Evolutionary conservation across 2,113 vertebrate species (phyloP), one percentile per base, ranked within the genome.

Genomic region (Plecotus auritus): DNA sequence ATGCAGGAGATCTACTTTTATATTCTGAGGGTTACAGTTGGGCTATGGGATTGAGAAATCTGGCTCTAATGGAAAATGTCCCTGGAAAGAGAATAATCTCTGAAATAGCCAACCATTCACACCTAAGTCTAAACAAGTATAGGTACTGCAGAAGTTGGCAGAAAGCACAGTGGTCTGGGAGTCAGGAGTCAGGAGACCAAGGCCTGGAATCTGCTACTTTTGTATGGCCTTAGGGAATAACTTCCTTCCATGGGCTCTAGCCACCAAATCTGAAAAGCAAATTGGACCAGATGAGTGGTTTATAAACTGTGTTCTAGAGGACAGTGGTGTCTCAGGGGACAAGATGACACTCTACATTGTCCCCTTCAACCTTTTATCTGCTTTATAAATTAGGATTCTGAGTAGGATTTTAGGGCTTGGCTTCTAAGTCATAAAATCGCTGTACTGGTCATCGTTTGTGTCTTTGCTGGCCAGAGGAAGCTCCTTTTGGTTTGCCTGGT

Each of bases 101-200:
- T 37, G 72, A 76, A 22, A 23, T n/a, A 67, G 56, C 14, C 9
- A 70, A 7, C 28, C 76, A 35, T 77, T 90, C 61, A 90, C 86
- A 66, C 26, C 11, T 77, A 86, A 96, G 85, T 89, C 67, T 83
- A 78, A 96, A 89, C 4, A 77, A 92, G 61, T 7, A 47, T 32
- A 47, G 42, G 16, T 30, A 35, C 54, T 67, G 2, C 23, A 20
- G 54, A 59, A 10, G 20, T 83, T 51, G 56, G 32, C 23, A 56
- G 81, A 87, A 67, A 90, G 35, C 64, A 54, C 20, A 32, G 42
- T 40, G 47, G n/a, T n/a, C 47, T 26, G 40, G n/a, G 64, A 49
- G 17, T 56, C 35, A 42, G 56, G 80, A 51, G 78, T n/a, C 35
- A 56, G 64, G 66, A 42, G 61, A 22, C 40, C 32, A 74, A 37